Evolutionary conservation across 2,113 vertebrate genomes (phyloP).

Genomic region (Apodemus sylvaticus): DNA sequence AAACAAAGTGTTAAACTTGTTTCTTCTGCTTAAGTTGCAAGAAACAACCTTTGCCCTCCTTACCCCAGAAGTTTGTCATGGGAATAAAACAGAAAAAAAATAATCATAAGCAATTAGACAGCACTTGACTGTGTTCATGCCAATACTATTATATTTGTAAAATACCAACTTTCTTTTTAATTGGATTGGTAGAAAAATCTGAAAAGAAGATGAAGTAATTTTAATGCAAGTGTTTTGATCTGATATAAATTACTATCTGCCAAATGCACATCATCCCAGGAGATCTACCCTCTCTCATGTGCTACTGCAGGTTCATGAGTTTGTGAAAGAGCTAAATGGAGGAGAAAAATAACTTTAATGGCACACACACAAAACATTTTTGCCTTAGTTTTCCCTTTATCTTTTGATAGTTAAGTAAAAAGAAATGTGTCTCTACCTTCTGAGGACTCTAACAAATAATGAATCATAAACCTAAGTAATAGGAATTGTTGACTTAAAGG

Average conservation of each 20-base stretch:
- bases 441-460: slow-evolving; percentile 69
- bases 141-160: neutral
- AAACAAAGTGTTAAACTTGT: neutral
- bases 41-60: neutral
- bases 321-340: neutral
- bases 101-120: neutral
- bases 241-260: neutral
- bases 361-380: slow-evolving; percentile 30
- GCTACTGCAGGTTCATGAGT: neutral
- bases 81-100: neutral
- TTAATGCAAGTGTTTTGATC: neutral
- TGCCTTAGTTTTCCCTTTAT: slow-evolving; percentile 65
- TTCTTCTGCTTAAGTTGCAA: neutral
- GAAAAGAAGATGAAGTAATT: slow-evolving; percentile 4
- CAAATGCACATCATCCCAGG: neutral
- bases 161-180: neutral
- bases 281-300: neutral
- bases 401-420: slow-evolving; percentile 72
- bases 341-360: slow-evolving; percentile 9
- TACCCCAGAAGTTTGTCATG: neutral
- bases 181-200: neutral
- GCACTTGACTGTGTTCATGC: neutral
- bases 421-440: slow-evolving; percentile 34
- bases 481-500: slow-evolving; percentile 72
- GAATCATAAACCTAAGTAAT: slow-evolving; percentile 74